Evolutionary conservation across 2,797 vertebrate species (phyloP).

Genomic region (Rousettus madagascariensis): DNA sequence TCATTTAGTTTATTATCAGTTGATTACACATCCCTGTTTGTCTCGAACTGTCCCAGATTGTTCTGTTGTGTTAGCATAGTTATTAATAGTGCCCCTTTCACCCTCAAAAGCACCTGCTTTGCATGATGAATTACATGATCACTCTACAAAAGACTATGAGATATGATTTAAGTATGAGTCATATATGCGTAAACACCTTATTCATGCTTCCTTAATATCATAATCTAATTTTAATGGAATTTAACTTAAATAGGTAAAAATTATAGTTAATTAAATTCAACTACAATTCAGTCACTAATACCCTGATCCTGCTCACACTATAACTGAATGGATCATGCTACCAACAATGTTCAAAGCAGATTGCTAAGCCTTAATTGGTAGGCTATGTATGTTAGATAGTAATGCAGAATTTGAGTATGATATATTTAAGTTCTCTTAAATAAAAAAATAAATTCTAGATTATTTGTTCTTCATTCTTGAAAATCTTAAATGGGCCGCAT

Average conservation of each 20-base stretch:
- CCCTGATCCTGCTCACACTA: background rate
- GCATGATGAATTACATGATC: slow-evolving; percentile 23
- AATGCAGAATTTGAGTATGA: background rate
- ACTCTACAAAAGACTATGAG: slow-evolving; percentile 12
- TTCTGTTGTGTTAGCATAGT: slow-evolving; percentile 13
- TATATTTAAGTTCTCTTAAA: background rate
- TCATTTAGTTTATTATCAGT: background rate
- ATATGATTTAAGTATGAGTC: slow-evolving; percentile 61
- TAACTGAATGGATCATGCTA: background rate
- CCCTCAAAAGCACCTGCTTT: slow-evolving; percentile 1
- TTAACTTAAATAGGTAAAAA: slow-evolving; percentile 21
- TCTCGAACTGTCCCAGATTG: background rate
- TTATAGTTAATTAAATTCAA: background rate
- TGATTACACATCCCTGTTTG: background rate
- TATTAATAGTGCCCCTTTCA: slow-evolving; percentile 67
- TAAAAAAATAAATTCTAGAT: background rate
- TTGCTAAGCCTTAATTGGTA: background rate
- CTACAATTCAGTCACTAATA: background rate
- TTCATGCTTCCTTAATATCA: slow-evolving; percentile 25
- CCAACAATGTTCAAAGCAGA: background rate
- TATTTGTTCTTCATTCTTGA: background rate
- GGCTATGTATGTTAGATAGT: background rate
- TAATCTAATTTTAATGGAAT: slow-evolving; percentile 42
- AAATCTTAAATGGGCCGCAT: background rate
- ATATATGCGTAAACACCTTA: background rate